These are phyloP conservation scores for Onchidella celtica DNA, from an alignment of 2,888 invertebrate species.

Conservation along the genomic window DNA sequence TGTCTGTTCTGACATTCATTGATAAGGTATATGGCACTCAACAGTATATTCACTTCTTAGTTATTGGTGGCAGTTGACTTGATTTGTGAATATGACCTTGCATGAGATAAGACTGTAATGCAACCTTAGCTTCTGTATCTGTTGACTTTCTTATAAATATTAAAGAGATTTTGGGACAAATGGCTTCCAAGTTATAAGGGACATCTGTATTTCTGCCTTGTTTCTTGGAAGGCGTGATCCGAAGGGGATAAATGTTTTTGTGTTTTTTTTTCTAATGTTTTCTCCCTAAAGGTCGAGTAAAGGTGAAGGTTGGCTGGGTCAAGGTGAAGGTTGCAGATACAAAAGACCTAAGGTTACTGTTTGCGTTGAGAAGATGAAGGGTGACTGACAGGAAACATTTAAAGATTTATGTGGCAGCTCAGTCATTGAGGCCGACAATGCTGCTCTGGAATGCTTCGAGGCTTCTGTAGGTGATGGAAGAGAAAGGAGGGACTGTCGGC, in stretches of 20 bases:
- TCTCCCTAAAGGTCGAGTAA: background rate
- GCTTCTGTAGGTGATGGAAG: background rate
- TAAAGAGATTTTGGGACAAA: too few species aligned
- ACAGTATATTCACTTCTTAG: background rate
- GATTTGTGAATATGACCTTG: background rate
- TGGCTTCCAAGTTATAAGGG: too few species aligned
- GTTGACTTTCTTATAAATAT: background rate
- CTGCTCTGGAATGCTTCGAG: background rate
- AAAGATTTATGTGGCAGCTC: too few species aligned
- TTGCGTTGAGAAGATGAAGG: background rate
- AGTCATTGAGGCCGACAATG: background rate
- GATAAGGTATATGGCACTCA: background rate
- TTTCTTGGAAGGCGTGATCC: too few species aligned
- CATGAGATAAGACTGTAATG: background rate
- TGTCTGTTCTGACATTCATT: background rate
- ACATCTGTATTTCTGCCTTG: too few species aligned
- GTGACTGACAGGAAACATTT: too few species aligned
- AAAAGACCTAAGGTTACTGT: background rate
- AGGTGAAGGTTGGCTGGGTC: background rate
- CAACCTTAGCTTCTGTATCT: background rate
- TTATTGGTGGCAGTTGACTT: background rate
- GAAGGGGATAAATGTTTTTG: too few species aligned
- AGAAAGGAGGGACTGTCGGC: background rate
- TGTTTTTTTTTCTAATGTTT: too few species aligned
- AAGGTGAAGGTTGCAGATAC: background rate